These are phyloP conservation scores for Siniperca chuatsi DNA, from an alignment of 2,113 vertebrate genomes.

Conservation along the genomic window DNA sequence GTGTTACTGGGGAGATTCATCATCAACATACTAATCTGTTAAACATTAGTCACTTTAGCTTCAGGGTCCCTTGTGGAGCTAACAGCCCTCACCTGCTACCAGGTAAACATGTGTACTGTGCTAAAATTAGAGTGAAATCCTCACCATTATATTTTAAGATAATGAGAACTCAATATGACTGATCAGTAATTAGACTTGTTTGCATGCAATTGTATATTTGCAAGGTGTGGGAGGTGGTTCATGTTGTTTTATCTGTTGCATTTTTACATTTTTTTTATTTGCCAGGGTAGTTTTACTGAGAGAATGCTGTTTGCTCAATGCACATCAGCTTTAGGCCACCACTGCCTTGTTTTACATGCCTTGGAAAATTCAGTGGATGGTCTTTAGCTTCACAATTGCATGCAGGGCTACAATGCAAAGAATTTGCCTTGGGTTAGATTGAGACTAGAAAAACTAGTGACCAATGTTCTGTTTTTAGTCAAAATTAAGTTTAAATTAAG, in stretches of 20 bases:
- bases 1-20: slow-evolving; percentile 77
- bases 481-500: background rate
- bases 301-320: background rate
- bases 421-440: no score
- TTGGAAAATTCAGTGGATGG: background rate
- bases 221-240: background rate
- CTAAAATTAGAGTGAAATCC: background rate
- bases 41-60: slow-evolving; percentile 77
- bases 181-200: background rate
- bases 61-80: background rate
- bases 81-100: background rate
- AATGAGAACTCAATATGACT: background rate
- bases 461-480: background rate
- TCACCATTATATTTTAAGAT: background rate
- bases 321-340: background rate
- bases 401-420: background rate
- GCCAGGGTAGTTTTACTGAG: no score
- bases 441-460: background rate
- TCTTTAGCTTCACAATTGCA: background rate
- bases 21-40: slow-evolving; percentile 78
- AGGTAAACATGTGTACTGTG: background rate
- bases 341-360: background rate
- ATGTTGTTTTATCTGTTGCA: background rate
- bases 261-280: background rate
- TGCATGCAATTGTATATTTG: background rate